Base-by-base conservation (phyloP, 2,113 vertebrate genomes). In the Panthera uncia region DNA sequence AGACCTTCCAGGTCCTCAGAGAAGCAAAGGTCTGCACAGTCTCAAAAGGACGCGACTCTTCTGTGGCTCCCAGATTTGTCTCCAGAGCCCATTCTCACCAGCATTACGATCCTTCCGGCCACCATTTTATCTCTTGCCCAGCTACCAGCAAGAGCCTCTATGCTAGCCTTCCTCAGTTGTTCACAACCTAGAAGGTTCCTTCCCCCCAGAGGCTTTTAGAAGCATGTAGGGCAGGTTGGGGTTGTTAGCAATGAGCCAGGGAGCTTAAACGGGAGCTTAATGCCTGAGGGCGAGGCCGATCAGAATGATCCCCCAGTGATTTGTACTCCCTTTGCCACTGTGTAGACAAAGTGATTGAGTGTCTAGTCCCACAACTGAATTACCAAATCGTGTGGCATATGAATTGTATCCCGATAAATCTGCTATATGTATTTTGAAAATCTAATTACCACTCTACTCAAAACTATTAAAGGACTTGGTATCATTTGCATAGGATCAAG, bases 271-370 rank as follows among this genome's bases (percentile, higher is more conserved):
- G 11, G 52, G 50, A 1, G 1, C 48, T 85, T 4, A 48, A 48
- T 33, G 11, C 48, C 50, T 36, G 33, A 11, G 33, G 36, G 14
- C 0, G 0, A 1, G 50, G 23, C 12, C 11, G 13, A 61, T 61
- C 91, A 73, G 33, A 78, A 45, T 1, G 63, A 29, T 31, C 45
- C 36, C 29, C 81, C 11, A 5, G 11, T 15, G 41, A 31, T n/a
- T 95, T 95, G 73, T 23, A 36, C 57, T 81, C 15, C 65, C 63
- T 83, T 73, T 85, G 84, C 48, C 38, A 81, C 57, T 95, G 78
- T 36, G 36, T 27, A 91, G 41, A 10, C 82, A 36, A 86, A 69
- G 50, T 27, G 81, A 92, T 57, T 95, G 97, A 65, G 36, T 48
- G 90, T 88, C 71, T 92, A 92, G 11, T 50, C 19, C 27, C 38